A percentile compares a stretch with the other conserved stretches of the same genome.
These are phyloP conservation scores for Musca domestica DNA, from an alignment of 1,140 invertebrate species.

Conservation along the genomic window DNA sequence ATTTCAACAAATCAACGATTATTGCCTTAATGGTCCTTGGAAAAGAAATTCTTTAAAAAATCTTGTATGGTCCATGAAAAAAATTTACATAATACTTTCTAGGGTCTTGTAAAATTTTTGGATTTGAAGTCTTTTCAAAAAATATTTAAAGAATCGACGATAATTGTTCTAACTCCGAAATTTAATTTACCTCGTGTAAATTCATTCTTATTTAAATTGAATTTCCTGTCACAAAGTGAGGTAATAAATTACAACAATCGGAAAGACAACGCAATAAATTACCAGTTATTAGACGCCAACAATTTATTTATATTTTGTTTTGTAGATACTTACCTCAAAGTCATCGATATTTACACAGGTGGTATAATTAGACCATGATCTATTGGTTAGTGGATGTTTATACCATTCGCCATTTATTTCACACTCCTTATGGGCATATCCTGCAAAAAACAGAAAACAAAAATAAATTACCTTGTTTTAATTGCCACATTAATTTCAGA, in stretches of 20 bases:
- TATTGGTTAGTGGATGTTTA: slow-evolving; percentile 59
- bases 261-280: neutral
- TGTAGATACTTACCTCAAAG: slow-evolving; percentile 61
- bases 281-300: neutral
- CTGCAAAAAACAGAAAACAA: slow-evolving; percentile 44
- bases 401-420: slow-evolving; percentile 63
- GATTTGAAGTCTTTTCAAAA: too few species aligned
- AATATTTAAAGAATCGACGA: too few species aligned
- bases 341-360: slow-evolving; percentile 77
- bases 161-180: too few species aligned
- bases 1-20: too few species aligned
- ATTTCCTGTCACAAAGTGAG: neutral
- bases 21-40: too few species aligned
- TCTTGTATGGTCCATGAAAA: too few species aligned
- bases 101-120: too few species aligned
- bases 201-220: neutral
- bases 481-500: too few species aligned
- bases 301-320: neutral
- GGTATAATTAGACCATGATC: slow-evolving; percentile 86
- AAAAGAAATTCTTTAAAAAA: too few species aligned
- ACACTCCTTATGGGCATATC: slow-evolving; percentile 64
- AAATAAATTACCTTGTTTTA: neutral
- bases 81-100: too few species aligned
- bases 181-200: too few species aligned
- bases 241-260: neutral